Evolutionary conservation across 2,888 invertebrate species (phyloP).

Genomic region (Ametastegia equiseti): DNA sequence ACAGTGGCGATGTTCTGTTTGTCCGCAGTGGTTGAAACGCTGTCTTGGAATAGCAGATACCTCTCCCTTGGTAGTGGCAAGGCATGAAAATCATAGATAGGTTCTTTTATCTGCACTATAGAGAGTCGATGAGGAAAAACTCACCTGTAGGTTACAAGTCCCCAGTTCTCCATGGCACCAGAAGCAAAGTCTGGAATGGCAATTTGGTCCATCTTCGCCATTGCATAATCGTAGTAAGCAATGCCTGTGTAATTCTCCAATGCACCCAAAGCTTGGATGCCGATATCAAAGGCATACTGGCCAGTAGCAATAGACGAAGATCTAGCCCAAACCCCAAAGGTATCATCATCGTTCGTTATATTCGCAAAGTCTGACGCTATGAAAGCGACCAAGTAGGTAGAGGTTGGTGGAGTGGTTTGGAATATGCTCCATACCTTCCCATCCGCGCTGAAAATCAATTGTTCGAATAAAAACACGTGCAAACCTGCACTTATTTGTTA

Average conservation of each 20-base stretch:
- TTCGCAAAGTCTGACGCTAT: constrained; percentile 81
- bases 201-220: constrained; percentile 89
- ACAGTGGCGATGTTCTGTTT: constrained; percentile 59
- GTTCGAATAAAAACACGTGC: no score
- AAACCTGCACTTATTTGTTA: not conserved
- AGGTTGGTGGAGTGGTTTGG: constrained; percentile 77
- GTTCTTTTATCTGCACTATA: constrained; percentile 50
- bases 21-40: constrained; percentile 47
- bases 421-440: constrained; percentile 59
- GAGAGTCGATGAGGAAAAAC: not conserved
- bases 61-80: constrained; percentile 16
- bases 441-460: constrained; percentile 16
- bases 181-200: constrained; percentile 90
- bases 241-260: constrained; percentile 80
- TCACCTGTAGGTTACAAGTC: constrained; percentile 88
- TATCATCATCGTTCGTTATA: constrained; percentile 76
- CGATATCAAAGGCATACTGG: constrained; percentile 75
- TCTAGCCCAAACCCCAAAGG: constrained; percentile 74
- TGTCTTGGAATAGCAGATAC: constrained; percentile 39
- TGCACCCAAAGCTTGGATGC: constrained; percentile 75
- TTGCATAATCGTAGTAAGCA: constrained; percentile 77
- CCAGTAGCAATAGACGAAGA: constrained; percentile 76
- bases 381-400: constrained; percentile 85
- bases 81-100: not conserved
- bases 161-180: constrained; percentile 97